Conservation (phyloP, 1,140 invertebrate genomes). For the Drosophila elegans region DNA sequence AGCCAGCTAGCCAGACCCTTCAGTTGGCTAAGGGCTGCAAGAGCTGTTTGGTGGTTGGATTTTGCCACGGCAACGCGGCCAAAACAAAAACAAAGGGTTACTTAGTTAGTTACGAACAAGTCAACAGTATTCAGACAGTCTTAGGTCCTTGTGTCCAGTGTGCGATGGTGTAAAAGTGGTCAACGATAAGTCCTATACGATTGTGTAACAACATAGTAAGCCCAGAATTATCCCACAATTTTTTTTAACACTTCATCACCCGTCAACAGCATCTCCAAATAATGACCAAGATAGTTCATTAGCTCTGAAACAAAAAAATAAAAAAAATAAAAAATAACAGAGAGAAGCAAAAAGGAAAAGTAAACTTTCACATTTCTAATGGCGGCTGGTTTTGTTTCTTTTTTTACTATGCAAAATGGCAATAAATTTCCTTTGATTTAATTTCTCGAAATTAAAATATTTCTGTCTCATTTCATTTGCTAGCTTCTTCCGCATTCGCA, state of each 20-base stretch:
- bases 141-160: constrained; percentile 45
- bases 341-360: constrained; percentile 62
- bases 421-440: constrained; percentile 72
- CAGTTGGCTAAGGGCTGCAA: constrained; percentile 54
- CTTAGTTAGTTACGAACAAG: constrained; percentile 17
- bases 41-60: constrained; percentile 24
- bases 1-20: constrained; percentile 19
- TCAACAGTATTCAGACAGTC: constrained; percentile 54
- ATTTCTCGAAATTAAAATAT: constrained; percentile 72
- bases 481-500: constrained; percentile 60
- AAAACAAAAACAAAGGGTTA: constrained; percentile 36
- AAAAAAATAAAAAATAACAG: constrained; percentile 17
- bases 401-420: constrained; percentile 58
- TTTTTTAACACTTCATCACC: not conserved
- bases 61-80: constrained; percentile 58
- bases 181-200: not conserved
- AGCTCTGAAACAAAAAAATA: constrained; percentile 39
- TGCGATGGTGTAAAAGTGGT: constrained; percentile 49
- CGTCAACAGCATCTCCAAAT: constrained; percentile 26
- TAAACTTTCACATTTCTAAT: constrained; percentile 80
- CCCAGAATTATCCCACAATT: constrained; percentile 27
- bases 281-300: constrained; percentile 62
- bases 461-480: constrained; percentile 24
- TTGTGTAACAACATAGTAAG: constrained; percentile 23
- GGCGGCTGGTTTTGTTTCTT: constrained; percentile 37